Percentiles rank a stretch among this genome's conserved stretches.
Evolutionary conservation across 2,113 vertebrate genomes (phyloP).

Genomic region (Atherinomorus stipes): DNA sequence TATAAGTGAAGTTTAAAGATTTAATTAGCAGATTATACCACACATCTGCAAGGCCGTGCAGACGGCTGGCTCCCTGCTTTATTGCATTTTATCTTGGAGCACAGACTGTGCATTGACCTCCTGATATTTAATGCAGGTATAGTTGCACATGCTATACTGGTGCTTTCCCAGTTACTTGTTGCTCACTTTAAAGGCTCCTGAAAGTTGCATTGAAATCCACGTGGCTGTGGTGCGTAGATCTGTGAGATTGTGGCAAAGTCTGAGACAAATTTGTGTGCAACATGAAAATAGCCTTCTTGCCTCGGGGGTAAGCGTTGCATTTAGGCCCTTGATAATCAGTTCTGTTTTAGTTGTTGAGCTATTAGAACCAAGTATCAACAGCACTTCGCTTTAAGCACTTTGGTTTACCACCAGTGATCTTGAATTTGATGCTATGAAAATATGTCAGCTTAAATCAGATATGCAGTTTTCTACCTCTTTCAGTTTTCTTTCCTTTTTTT

Average conservation of each 20-base stretch:
- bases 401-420: neutral
- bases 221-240: neutral
- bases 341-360: neutral
- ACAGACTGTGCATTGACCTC: conserved; percentile 8
- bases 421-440: neutral
- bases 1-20: conserved; percentile 17
- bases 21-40: conserved; percentile 29
- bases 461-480: neutral
- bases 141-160: neutral
- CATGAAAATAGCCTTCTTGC: neutral
- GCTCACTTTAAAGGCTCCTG: neutral
- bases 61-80: neutral
- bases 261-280: neutral
- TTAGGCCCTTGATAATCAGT: neutral
- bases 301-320: neutral
- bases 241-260: neutral
- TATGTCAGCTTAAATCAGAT: neutral
- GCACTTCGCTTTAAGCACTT: neutral
- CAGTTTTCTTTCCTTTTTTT: neutral
- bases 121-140: neutral
- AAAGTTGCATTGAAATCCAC: neutral
- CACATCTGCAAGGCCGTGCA: conserved; percentile 17
- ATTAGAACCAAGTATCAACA: neutral
- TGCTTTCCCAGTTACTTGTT: neutral
- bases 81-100: neutral